Evolutionary conservation across 2,888 invertebrate genomes (phyloP).

Genomic region (Tanypteryx hageni): DNA sequence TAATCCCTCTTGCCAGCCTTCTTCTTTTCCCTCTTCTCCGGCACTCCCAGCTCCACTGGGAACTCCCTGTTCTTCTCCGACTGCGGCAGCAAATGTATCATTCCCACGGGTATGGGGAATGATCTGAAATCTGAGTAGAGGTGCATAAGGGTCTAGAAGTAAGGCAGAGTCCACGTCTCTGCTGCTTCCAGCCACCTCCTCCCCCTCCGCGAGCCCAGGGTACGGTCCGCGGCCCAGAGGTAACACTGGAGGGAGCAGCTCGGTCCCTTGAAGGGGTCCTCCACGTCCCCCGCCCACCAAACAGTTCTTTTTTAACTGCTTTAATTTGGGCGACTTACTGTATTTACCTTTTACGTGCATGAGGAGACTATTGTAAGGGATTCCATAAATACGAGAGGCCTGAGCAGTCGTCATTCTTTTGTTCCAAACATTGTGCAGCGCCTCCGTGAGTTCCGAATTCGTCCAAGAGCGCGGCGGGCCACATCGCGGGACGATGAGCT

Average conservation of each 20-base stretch:
- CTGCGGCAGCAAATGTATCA: slow-evolving; percentile 90
- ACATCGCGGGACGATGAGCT: slow-evolving; percentile 93
- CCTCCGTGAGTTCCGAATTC: slow-evolving; percentile 92
- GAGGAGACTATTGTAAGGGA: slow-evolving; percentile 93
- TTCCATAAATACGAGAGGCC: slow-evolving; percentile 92
- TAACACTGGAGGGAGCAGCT: slow-evolving; percentile 76
- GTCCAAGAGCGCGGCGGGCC: slow-evolving; percentile 96
- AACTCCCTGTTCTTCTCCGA: slow-evolving; percentile 83
- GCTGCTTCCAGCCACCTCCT: slow-evolving; percentile 45
- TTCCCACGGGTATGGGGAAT: slow-evolving; percentile 89
- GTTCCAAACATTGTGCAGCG: slow-evolving; percentile 95
- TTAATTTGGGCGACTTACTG: slow-evolving; percentile 93
- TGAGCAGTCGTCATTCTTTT: slow-evolving; percentile 96
- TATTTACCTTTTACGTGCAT: slow-evolving; percentile 96
- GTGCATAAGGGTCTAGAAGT: slow-evolving; percentile 85
- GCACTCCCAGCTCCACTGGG: slow-evolving; percentile 24
- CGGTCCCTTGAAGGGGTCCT: slow-evolving; percentile 76
- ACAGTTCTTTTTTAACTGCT: slow-evolving; percentile 92
- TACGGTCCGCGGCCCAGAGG: background rate
- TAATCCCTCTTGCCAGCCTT: background rate
- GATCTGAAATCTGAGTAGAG: slow-evolving; percentile 90
- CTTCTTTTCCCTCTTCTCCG: slow-evolving; percentile 23
- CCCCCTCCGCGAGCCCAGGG: slow-evolving; percentile 35
- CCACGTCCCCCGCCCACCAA: slow-evolving; percentile 83
- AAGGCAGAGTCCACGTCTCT: slow-evolving; percentile 36